Percentiles rank a stretch among this genome's conserved stretches.
Evolutionary conservation across 2,113 vertebrate genomes (phyloP).

Genomic region (Takifugu bimaculatus): DNA sequence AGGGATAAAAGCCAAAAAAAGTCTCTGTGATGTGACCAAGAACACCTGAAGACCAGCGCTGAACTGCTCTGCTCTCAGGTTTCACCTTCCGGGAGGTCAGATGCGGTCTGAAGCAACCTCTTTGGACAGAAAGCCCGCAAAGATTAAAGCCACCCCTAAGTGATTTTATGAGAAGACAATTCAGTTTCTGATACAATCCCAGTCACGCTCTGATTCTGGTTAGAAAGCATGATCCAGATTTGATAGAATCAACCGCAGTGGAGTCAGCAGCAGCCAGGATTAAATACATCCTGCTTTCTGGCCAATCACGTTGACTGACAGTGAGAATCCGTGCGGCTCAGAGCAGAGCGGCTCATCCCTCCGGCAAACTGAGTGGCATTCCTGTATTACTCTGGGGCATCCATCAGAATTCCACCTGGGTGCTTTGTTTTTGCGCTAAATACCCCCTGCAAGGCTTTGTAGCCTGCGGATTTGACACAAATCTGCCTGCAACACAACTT

Average conservation of each 20-base stretch:
- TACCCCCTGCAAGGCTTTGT: slow-evolving; percentile 5
- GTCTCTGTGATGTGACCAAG: slow-evolving; percentile 3
- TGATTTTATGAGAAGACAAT: slow-evolving; percentile 1
- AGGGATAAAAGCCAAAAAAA: slow-evolving; percentile 38
- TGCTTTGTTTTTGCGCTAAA: slow-evolving; percentile 18
- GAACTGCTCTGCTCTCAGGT: slow-evolving; percentile 1
- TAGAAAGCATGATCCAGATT: slow-evolving; percentile 49
- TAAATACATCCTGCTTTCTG: slow-evolving; percentile 52
- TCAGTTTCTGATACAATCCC: no score
- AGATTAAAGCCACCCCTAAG: slow-evolving; percentile 26
- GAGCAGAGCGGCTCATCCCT: slow-evolving; percentile 35
- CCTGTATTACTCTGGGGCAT: slow-evolving; percentile 6
- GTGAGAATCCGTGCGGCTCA: slow-evolving; percentile 32
- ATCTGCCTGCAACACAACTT: slow-evolving; percentile 28
- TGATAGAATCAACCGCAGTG: slow-evolving; percentile 41
- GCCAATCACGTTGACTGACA: slow-evolving; percentile 60
- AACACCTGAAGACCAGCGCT: slow-evolving; percentile 9
- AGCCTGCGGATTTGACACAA: slow-evolving; percentile 12
- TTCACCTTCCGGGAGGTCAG: slow-evolving; percentile 9
- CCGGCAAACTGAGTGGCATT: slow-evolving; percentile 9
- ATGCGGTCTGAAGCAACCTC: neutral
- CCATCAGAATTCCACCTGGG: slow-evolving; percentile 18
- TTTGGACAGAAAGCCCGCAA: slow-evolving; percentile 6
- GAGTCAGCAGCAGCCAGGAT: slow-evolving; percentile 48
- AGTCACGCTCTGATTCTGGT: slow-evolving; percentile 10